Evolutionary conservation across 2,888 invertebrate species (phyloP), one percentile per base, ranked within the genome.

Genomic region (Heterodera filipjevi): DNA sequence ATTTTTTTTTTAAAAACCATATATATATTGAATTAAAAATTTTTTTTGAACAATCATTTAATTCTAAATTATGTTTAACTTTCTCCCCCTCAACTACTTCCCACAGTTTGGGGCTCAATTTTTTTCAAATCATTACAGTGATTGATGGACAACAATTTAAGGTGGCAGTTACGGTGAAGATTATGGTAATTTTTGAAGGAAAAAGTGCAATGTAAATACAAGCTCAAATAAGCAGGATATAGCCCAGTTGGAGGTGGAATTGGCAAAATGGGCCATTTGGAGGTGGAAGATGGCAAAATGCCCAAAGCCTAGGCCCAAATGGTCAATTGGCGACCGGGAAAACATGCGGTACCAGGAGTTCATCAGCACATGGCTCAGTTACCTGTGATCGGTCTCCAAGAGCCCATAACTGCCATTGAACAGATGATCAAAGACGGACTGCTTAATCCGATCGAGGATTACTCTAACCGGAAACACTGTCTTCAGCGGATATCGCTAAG

Each of bases 401-500:
- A 84, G 77, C 30, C 82, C 81, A 46, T 59, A 30, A 66, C 70
- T 19, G 82, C 83, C 22, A 83, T 81, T 12, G 83, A n/a, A 66
- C 77, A 70, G 14, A n/a, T 83, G 39, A 66, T 77, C 32, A 64
- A 68, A 22, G 70, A 68, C 6, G 79, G 80, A 12, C 74, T 85
- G 19, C 53, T 86, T 8, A 80, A 86, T 46, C 80, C 85, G 19
- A 79, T 86, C 22, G 83, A 83, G 64, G 85, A 83, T n/a, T 49
- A 71, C 12, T 74, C 80, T 12, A 39, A 73, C 1, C 49, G 83
- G 39, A 78, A 1, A 66, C 83, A 76, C 81, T 86, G 8, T 86
- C 87, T 3, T 82, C 88, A 35, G 88, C 88, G 79, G 88, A 88
- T 64, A 83, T 88, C 76, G 86, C 87, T 0, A 80, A 85, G 71